Conservation (phyloP, 2,888 invertebrate genomes). For the Muschampia plurimacula region DNA sequence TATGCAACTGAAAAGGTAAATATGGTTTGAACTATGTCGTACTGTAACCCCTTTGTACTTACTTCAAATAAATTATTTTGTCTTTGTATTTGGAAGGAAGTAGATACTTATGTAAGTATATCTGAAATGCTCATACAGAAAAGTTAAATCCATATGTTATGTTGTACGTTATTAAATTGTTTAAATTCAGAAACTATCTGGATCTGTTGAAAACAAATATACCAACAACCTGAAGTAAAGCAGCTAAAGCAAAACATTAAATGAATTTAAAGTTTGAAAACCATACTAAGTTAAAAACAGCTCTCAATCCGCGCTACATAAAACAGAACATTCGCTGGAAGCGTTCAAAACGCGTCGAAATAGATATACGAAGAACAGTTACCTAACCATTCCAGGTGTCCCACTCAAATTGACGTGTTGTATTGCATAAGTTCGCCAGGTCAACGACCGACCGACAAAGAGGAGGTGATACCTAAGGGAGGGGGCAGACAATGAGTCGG, state of each 20-base stretch:
- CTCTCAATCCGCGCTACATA: background rate
- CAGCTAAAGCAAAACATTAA: background rate
- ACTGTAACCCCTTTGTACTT: too few species aligned
- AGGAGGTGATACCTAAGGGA: conserved; percentile 50
- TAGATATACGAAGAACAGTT: conserved; percentile 50
- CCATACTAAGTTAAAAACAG: background rate
- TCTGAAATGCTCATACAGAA: too few species aligned
- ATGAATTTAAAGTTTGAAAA: background rate
- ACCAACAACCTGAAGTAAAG: too few species aligned
- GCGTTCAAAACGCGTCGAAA: conserved; percentile 13
- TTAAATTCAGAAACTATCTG: too few species aligned
- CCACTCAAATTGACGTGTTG: conserved; percentile 53
- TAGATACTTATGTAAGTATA: too few species aligned
- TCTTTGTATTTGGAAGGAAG: too few species aligned
- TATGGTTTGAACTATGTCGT: too few species aligned
- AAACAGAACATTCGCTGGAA: conserved; percentile 30
- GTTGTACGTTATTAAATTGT: too few species aligned
- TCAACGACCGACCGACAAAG: conserved; percentile 70
- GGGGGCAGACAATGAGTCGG: conserved; percentile 52
- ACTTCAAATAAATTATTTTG: too few species aligned
- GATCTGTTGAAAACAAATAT: too few species aligned
- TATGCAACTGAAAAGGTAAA: too few species aligned
- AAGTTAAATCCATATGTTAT: too few species aligned
- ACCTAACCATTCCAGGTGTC: conserved; percentile 66
- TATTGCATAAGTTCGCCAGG: conserved; percentile 63